Percentiles rank a stretch among this genome's conserved stretches.
phyloP scores from a whole-genome alignment of 2,797 vertebrate genomes.

The Hoplostethus mediterraneus region DNA sequence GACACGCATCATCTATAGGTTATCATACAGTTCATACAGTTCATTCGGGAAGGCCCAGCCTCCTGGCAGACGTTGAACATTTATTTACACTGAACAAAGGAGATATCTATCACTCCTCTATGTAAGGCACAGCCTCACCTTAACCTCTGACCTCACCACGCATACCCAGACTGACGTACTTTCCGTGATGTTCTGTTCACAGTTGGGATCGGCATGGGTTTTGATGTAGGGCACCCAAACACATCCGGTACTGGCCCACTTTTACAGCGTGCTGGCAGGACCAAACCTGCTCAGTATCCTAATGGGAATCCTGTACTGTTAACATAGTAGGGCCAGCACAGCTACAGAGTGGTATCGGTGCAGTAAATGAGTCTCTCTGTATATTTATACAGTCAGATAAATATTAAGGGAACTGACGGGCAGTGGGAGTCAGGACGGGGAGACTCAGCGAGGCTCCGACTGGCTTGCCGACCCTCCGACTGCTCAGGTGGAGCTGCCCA shows the following conservation, averaged over 20 bases:
- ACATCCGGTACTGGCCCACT: neutral
- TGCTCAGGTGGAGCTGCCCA: neutral
- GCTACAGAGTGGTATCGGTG: too few species aligned
- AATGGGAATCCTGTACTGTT: neutral
- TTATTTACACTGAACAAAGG: neutral
- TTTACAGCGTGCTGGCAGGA: neutral
- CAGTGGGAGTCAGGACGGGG: neutral
- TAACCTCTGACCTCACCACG: neutral
- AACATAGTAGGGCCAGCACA: too few species aligned
- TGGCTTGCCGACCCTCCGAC: neutral
- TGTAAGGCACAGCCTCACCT: slow-evolving; percentile 19
- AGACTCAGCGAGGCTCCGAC: neutral
- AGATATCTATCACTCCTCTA: neutral
- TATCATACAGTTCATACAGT: neutral
- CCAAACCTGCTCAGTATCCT: too few species aligned
- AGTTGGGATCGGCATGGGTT: neutral
- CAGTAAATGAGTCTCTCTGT: too few species aligned
- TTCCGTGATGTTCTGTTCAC: neutral
- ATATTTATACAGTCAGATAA: neutral
- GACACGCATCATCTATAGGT: neutral
- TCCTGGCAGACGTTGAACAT: slow-evolving; percentile 27
- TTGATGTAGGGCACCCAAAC: neutral
- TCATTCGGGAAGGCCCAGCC: slow-evolving; percentile 65
- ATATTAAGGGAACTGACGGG: neutral
- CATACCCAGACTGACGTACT: too few species aligned